These are phyloP conservation scores for Odontamblyopus rebecca DNA, from an alignment of 2,797 vertebrate genomes.

Conservation along the genomic window DNA sequence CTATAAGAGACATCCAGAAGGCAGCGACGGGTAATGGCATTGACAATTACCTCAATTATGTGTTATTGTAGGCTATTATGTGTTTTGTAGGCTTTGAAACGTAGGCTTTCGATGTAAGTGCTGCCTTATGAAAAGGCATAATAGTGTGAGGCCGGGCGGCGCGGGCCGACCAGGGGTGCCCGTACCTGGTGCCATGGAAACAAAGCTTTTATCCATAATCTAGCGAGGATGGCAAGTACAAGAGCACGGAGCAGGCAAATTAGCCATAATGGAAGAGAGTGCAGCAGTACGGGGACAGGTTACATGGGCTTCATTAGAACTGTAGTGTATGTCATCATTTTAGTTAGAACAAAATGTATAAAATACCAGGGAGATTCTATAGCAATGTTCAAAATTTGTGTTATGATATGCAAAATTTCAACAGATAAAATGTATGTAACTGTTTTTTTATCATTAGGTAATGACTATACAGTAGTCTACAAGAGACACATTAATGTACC, in stretches of 20 bases:
- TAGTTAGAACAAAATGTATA: not conserved
- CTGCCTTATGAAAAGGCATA: slow-evolving; percentile 68
- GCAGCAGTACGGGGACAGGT: slow-evolving; percentile 46
- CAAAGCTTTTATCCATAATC: slow-evolving; percentile 77
- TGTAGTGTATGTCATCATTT: slow-evolving; percentile 6
- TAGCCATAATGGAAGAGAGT: slow-evolving; percentile 67
- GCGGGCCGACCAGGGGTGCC: slow-evolving; percentile 55
- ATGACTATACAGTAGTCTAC: not conserved
- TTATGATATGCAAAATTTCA: not conserved
- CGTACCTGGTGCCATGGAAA: slow-evolving; percentile 70
- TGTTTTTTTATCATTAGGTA: not conserved
- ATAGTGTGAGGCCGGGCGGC: slow-evolving; percentile 56
- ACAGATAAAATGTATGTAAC: not conserved
- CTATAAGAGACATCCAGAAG: slow-evolving; percentile 38
- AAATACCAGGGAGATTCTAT: not conserved
- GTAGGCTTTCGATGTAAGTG: slow-evolving; percentile 73
- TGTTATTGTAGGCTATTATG: slow-evolving; percentile 76
- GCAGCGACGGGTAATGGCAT: slow-evolving; percentile 59
- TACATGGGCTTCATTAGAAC: slow-evolving; percentile 36
- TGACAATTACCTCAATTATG: slow-evolving; percentile 73
- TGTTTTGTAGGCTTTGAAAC: slow-evolving; percentile 70
- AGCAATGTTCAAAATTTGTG: not conserved
- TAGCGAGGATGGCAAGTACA: slow-evolving; percentile 62
- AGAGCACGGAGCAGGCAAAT: slow-evolving; percentile 72
- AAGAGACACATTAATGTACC: no score